Percentiles rank a stretch among this genome's conserved stretches.
Conservation (phyloP, 2,797 vertebrate species). For the Alfaro cultratus region DNA sequence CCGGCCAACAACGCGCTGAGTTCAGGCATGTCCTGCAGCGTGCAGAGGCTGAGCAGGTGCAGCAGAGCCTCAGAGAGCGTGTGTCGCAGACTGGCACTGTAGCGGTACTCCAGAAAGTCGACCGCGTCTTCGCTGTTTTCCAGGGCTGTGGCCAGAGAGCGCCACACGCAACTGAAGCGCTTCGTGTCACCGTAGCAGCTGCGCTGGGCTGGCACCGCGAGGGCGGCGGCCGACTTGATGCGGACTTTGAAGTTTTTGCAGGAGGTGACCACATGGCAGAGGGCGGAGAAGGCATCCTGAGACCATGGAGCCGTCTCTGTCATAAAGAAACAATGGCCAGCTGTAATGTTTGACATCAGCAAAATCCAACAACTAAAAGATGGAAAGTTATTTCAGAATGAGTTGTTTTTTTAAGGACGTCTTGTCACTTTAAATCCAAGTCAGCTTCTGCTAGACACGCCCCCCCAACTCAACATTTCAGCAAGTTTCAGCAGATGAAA, state of each 20-base stretch:
- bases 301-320: slow-evolving; percentile 90
- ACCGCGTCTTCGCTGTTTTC: slow-evolving; percentile 90
- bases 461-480: too few relatives aligned
- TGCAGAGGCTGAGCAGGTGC: slow-evolving; percentile 86
- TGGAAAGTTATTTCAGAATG: neutral
- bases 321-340: neutral
- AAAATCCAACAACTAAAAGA: slow-evolving; percentile 3
- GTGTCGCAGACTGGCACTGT: slow-evolving; percentile 89
- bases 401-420: too few relatives aligned
- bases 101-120: slow-evolving; percentile 95
- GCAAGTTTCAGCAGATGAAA: too few relatives aligned
- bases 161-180: slow-evolving; percentile 88
- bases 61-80: slow-evolving; percentile 90
- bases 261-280: slow-evolving; percentile 89
- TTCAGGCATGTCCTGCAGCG: slow-evolving; percentile 78
- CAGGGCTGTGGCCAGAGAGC: slow-evolving; percentile 85
- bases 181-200: slow-evolving; percentile 82
- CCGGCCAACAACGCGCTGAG: slow-evolving; percentile 68
- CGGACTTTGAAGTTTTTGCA: slow-evolving; percentile 98
- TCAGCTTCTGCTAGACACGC: too few relatives aligned
- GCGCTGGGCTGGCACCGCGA: slow-evolving; percentile 84
- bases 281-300: slow-evolving; percentile 83
- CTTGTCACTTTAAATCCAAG: too few relatives aligned
- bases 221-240: slow-evolving; percentile 92
- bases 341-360: neutral